These are phyloP conservation scores for Cephus pulcher DNA, from an alignment of 2,888 invertebrate genomes.

Conservation along the genomic window DNA sequence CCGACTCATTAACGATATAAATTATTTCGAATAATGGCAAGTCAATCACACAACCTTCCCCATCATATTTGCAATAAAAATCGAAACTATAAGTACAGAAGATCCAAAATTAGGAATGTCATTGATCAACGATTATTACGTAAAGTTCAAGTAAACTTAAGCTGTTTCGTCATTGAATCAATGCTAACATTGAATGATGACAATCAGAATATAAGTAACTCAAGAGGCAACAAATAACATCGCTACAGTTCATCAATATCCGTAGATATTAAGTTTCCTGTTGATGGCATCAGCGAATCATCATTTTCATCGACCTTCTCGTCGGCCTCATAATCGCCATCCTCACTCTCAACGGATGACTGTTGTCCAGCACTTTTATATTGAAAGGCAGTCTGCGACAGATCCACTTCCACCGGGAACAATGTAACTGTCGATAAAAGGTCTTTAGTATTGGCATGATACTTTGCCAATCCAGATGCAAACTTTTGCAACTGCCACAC, in stretches of 20 bases:
- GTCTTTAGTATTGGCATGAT: conserved; percentile 80
- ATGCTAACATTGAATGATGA: too few species aligned
- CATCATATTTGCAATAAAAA: neutral
- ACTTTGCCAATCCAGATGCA: conserved; percentile 84
- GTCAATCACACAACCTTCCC: neutral
- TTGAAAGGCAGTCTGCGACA: conserved; percentile 92
- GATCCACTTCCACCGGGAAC: conserved; percentile 96
- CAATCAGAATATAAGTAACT: neutral
- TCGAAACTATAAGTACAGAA: neutral
- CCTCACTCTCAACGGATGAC: conserved; percentile 47
- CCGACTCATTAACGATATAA: neutral
- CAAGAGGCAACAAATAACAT: neutral
- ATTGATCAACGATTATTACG: neutral
- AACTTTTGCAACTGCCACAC: conserved; percentile 87
- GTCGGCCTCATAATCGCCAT: conserved; percentile 36
- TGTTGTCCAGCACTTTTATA: conserved; percentile 76
- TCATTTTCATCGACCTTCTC: conserved; percentile 34
- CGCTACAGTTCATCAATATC: conserved; percentile 32
- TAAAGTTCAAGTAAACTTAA: neutral
- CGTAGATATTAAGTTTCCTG: conserved; percentile 29
- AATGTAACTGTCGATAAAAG: conserved; percentile 82
- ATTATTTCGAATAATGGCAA: neutral
- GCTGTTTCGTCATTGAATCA: neutral
- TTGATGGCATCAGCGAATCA: conserved; percentile 42
- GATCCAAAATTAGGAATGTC: neutral